Evolutionary conservation across 1,140 invertebrate genomes (phyloP).

Genomic region (Tenebrio molitor): DNA sequence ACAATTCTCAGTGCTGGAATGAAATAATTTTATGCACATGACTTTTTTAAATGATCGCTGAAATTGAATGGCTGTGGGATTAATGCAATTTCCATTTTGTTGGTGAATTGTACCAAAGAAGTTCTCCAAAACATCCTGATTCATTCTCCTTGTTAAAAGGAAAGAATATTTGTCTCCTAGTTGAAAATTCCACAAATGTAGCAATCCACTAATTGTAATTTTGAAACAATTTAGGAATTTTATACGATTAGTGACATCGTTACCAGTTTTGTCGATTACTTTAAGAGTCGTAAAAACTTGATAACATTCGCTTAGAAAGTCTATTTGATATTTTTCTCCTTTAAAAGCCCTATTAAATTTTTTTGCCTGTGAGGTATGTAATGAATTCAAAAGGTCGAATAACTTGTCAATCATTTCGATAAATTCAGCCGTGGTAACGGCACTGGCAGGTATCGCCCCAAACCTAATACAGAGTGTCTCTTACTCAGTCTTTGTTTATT

Average conservation of each 20-base stretch:
- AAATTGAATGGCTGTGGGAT: slow-evolving; percentile 43
- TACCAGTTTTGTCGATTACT: background rate
- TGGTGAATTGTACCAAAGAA: background rate
- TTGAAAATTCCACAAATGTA: background rate
- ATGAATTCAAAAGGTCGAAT: background rate
- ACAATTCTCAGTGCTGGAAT: slow-evolving; percentile 34
- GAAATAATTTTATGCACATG: slow-evolving; percentile 20
- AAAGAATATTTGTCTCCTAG: background rate
- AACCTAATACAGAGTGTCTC: no score
- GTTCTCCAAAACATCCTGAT: slow-evolving; percentile 10
- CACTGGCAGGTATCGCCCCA: no score
- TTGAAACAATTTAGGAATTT: background rate
- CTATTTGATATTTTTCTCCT: background rate
- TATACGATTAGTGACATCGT: background rate
- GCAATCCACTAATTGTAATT: background rate
- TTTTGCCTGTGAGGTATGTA: background rate
- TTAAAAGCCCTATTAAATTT: background rate
- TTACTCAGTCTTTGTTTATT: no score
- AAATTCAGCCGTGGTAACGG: background rate
- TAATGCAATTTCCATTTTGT: slow-evolving; percentile 34
- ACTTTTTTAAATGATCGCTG: slow-evolving; percentile 41
- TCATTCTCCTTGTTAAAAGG: background rate
- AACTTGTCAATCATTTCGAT: background rate
- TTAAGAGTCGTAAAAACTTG: background rate
- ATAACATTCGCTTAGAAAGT: background rate